A percentile compares a stretch with the other conserved stretches of the same genome.
These are phyloP conservation scores for Lissonota sp. DNA, from an alignment of 2,888 invertebrate genomes.

Conservation along the genomic window DNA sequence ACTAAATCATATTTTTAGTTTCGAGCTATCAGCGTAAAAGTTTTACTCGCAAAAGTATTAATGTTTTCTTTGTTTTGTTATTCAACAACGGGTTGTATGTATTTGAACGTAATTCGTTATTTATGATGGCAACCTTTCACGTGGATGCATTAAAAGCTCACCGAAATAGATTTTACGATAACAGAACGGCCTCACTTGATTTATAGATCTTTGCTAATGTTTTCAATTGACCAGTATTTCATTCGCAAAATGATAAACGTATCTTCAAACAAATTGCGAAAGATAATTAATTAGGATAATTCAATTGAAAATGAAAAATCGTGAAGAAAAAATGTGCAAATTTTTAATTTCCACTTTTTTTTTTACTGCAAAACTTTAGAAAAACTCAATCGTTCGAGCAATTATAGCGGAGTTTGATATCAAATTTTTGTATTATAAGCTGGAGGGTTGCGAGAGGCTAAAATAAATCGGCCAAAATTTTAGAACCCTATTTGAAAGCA, in stretches of 20 bases:
- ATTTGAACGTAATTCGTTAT: constrained; percentile 18
- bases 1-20: constrained; percentile 76
- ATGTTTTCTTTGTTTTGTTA: constrained; percentile 11
- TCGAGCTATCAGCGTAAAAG: constrained; percentile 66
- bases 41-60: constrained; percentile 34
- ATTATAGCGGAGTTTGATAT: no score
- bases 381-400: no score
- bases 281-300: no score
- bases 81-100: constrained; percentile 2
- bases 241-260: neutral
- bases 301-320: neutral
- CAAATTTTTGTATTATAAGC: no score
- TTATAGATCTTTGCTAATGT: constrained; percentile 14
- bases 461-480: no score
- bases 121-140: constrained; percentile 24
- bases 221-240: neutral
- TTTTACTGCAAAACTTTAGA: no score
- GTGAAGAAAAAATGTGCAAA: neutral
- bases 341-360: no score
- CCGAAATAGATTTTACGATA: constrained; percentile 57
- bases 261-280: neutral
- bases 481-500: no score
- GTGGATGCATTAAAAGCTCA: constrained; percentile 26
- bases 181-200: constrained; percentile 3
- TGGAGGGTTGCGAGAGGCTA: no score